Evolutionary conservation across 1,140 invertebrate species (phyloP), one percentile per base, ranked within the genome.

Genomic region (Drosophila equinoxialis): DNA sequence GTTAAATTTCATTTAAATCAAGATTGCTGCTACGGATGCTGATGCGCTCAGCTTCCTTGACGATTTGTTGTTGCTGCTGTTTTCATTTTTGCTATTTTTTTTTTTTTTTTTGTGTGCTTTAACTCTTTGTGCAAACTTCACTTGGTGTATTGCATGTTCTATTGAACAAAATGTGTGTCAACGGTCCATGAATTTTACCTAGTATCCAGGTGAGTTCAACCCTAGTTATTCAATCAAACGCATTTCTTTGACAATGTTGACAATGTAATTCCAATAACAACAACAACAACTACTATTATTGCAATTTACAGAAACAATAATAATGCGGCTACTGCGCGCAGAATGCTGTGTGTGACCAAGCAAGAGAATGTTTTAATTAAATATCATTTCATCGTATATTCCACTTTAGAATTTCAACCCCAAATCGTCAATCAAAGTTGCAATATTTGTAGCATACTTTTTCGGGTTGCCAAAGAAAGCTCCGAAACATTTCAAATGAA

Each of bases 1-100:
- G 72, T 83, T 82, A 77, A 86, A 86, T 86, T 87, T 87, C 77
- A 87, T 86, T 86, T 87, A 87, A 86, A 83, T 86, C 83, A 79
- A 87, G 83, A 79, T 69, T 73, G 69, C 76, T 62, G 69, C 76
- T 62, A 79, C 67, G 68, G 57, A 68, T 65, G 71, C 65, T 66
- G 68, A 35, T 62, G 39, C 42, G 45, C 42, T 71, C 60, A 45
- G 60, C 51, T 59, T 57, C 65, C 17, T 48, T 58, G 54, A 17
- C 26, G 51, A 11, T 65, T 17, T 64, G 54, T 23, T 64, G 42
- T n/a, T 45, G 20, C 23, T 51, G 4, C 59, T 55, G 33, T 2
- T 35, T 54, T 42, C 48, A 55, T 58, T 41, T 51, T 42, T 41
- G 10, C 17, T 37, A 6, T 17, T 2, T 6, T 17, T 39, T 13